Evolutionary conservation across 2,888 invertebrate species (phyloP), one percentile per base, ranked within the genome.

Genomic region (Acanthosepion pharaonis): DNA sequence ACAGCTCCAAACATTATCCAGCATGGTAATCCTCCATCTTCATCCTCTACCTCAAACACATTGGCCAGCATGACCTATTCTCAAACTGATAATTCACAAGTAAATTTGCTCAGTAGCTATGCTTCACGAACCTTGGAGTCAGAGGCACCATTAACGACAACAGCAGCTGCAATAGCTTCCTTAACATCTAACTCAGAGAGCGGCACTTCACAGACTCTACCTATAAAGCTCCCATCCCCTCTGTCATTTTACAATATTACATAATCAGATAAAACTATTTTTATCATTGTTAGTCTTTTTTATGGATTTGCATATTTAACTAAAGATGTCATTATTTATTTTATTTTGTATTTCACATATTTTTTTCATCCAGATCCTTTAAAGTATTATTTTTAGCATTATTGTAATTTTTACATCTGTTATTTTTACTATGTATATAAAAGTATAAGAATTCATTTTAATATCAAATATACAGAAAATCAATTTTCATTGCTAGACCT

Each of bases 291-390:
- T 78, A n/a, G n/a, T 78, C n/a, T 78, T 78, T 78, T 78, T 33
- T 78, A 78, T n/a, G n/a, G 78, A 78, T n/a, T 78, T 78, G n/a
- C n/a, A 78, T n/a, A 78, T 78, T 78, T 15, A 78, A 78, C 78
- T 78, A n/a, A n/a, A 78, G 78, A 33, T 78, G 78, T 11, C 78
- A n/a, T 78, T 78, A 78, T 78, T 78, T 78, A 78, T 78, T 78
- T 78, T 11, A 78, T 78, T 78, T 78, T 78, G 11, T 78, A 78
- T 78, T 78, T 78, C 78, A 78, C 33, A 78, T 78, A 55, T 59
- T 20, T 59, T n/a, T 78, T 78, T 78, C 33, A n/a, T 33, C n/a
- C 78, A 33, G n/a, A 33, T 78, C 18, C 15, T 59, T 59, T 59
- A 59, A 59, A 59, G 23, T 33, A 28, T 78, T n/a, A n/a, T 78